These are phyloP conservation scores for Andricus curvator DNA, from an alignment of 2,888 invertebrate species.

Conservation along the genomic window DNA sequence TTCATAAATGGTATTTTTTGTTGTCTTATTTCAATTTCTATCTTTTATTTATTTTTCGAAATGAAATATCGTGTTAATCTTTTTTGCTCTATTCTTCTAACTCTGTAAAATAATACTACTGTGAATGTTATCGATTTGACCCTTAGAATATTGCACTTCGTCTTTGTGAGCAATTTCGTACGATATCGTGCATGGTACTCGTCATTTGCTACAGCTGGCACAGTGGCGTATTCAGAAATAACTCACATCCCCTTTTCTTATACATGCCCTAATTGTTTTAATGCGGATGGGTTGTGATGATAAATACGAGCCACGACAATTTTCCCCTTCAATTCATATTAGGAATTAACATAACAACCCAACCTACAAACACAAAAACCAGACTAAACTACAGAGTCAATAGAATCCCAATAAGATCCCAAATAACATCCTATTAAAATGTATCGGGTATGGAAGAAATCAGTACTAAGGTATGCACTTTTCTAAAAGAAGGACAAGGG, in stretches of 20 bases:
- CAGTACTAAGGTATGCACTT: too few relatives aligned
- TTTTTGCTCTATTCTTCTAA: background rate
- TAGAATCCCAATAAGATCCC: too few relatives aligned
- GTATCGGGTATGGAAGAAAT: too few relatives aligned
- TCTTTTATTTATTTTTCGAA: background rate
- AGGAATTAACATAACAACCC: background rate
- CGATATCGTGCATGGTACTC: background rate
- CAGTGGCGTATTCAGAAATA: background rate
- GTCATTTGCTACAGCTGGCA: slow-evolving; percentile 34
- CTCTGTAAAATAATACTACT: background rate
- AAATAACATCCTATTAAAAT: too few relatives aligned
- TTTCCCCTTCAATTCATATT: background rate
- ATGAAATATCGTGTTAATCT: background rate
- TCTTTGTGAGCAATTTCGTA: background rate
- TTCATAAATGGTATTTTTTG: too few relatives aligned
- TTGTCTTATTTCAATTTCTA: too few relatives aligned
- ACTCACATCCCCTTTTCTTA: background rate
- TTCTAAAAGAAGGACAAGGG: too few relatives aligned
- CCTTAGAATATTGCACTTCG: slow-evolving; percentile 14
- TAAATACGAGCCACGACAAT: background rate
- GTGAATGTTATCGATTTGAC: slow-evolving; percentile 1
- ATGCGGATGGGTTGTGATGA: background rate
- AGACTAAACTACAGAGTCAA: too few relatives aligned
- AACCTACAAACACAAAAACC: too few relatives aligned
- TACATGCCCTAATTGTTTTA: slow-evolving; percentile 13